A percentile compares a stretch with the other conserved stretches of the same genome.
These are phyloP conservation scores for Hippoglossus hippoglossus DNA, from an alignment of 2,797 vertebrate species.

Conservation along the genomic window DNA sequence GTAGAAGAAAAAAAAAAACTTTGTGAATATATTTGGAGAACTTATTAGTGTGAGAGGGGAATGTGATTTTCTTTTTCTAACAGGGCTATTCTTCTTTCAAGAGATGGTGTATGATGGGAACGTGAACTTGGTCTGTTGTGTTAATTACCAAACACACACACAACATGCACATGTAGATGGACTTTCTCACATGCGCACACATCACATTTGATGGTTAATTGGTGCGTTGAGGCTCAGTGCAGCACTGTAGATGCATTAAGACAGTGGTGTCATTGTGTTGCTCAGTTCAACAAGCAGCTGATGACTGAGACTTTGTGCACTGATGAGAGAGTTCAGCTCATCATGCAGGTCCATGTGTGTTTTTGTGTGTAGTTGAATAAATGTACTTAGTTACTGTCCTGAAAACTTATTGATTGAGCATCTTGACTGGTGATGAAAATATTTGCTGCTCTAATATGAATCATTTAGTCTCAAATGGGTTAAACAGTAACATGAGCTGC, in stretches of 20 bases:
- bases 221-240: constrained; percentile 33
- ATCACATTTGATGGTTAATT: constrained; percentile 62
- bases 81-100: not conserved
- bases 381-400: too few species aligned
- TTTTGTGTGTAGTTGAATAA: too few species aligned
- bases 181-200: not conserved
- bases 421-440: too few species aligned
- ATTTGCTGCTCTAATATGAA: too few species aligned
- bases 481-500: too few species aligned
- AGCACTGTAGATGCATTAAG: constrained; percentile 15
- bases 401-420: too few species aligned
- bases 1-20: not conserved
- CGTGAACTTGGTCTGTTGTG: constrained; percentile 36
- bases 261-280: constrained; percentile 63
- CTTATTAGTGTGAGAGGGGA: constrained; percentile 30
- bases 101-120: constrained; percentile 24
- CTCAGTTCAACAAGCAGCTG: constrained; percentile 5
- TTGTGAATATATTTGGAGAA: constrained; percentile 1
- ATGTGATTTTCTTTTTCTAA: not conserved
- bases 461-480: too few species aligned
- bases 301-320: not conserved
- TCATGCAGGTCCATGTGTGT: too few species aligned
- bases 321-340: too few species aligned
- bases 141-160: constrained; percentile 49
- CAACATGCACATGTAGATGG: not conserved